phyloP scores from a whole-genome alignment of 1,140 invertebrate genomes.

The Aricia agestis region DNA sequence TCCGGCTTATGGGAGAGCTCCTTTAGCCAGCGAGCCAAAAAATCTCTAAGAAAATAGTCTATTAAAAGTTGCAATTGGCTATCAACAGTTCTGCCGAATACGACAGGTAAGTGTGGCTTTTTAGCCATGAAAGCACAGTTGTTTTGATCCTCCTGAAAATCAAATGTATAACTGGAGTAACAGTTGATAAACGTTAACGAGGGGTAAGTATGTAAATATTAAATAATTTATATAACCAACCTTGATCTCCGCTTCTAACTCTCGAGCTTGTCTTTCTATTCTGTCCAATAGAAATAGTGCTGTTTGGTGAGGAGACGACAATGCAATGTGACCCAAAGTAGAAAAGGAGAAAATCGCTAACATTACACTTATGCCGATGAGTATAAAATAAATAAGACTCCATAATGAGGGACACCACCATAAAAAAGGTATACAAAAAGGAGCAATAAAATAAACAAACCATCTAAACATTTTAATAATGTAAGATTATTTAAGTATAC shows the following conservation, averaged over 20 bases:
- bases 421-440: slow-evolving; percentile 41
- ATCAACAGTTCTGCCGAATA: slow-evolving; percentile 89
- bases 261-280: slow-evolving; percentile 63
- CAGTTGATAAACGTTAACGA: not conserved
- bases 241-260: slow-evolving; percentile 56
- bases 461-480: slow-evolving; percentile 49
- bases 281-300: slow-evolving; percentile 63
- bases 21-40: slow-evolving; percentile 85
- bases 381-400: slow-evolving; percentile 44
- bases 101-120: slow-evolving; percentile 79
- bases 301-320: slow-evolving; percentile 71
- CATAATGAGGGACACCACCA: slow-evolving; percentile 55
- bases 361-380: slow-evolving; percentile 47
- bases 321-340: slow-evolving; percentile 65
- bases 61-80: slow-evolving; percentile 88
- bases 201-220: not conserved
- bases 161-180: slow-evolving; percentile 18
- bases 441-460: slow-evolving; percentile 38
- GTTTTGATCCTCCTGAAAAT: slow-evolving; percentile 55
- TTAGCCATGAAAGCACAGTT: slow-evolving; percentile 53
- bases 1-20: slow-evolving; percentile 80
- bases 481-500: slow-evolving; percentile 2
- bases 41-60: slow-evolving; percentile 87
- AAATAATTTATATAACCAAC: slow-evolving; percentile 33
- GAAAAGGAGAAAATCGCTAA: slow-evolving; percentile 50